Conservation (phyloP, 2,113 vertebrate species). For the Thamnophis sirtalis region DNA sequence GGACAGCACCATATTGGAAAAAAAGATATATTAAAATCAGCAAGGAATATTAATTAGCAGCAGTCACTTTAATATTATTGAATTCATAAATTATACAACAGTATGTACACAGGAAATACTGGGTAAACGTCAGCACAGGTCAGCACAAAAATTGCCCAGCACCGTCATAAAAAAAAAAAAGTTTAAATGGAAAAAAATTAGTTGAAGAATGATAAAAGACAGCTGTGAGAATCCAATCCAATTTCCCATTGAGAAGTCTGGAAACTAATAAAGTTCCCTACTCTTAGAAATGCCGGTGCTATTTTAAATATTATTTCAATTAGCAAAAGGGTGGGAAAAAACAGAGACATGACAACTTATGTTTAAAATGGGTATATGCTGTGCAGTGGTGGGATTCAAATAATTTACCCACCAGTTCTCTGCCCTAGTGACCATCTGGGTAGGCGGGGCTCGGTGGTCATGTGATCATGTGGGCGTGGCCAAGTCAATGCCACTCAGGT, state of each 20-base stretch:
- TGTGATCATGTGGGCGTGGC: no score
- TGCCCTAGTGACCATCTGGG: no score
- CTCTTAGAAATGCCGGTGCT: neutral
- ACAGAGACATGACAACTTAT: neutral
- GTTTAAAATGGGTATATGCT: neutral
- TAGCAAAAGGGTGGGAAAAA: neutral
- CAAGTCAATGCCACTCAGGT: no score
- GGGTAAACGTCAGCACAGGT: neutral
- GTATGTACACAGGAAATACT: neutral
- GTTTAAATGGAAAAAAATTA: neutral
- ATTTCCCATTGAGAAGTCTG: neutral
- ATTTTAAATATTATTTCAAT: neutral
- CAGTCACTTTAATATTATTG: neutral
- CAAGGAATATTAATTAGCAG: neutral
- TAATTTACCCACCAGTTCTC: no score
- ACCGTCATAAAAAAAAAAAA: no score
- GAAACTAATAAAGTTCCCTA: neutral
- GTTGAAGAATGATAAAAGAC: neutral
- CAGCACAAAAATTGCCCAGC: neutral
- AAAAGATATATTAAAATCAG: neutral
- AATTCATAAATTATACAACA: neutral
- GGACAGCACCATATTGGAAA: neutral
- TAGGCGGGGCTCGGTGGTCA: no score
- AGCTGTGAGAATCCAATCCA: neutral
- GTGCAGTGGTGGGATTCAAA: no score